phyloP scores from a whole-genome alignment of 2,113 vertebrate species.

The Cyanoderma ruficeps region DNA sequence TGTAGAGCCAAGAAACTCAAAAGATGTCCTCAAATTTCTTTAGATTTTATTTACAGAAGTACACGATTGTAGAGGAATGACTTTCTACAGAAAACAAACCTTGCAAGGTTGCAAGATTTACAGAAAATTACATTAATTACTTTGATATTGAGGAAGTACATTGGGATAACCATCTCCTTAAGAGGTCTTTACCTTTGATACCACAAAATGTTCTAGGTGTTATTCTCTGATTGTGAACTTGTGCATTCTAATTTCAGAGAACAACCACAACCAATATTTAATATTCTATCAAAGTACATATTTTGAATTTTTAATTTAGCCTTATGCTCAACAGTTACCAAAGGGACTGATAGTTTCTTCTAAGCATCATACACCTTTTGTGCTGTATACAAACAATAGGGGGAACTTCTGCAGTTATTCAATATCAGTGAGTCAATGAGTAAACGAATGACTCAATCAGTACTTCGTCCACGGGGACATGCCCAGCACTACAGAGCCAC shows the following conservation, averaged over 20 bases:
- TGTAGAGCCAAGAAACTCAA: background rate
- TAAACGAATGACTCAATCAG: background rate
- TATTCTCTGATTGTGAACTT: background rate
- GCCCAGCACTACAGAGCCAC: background rate
- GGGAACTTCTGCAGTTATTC: background rate
- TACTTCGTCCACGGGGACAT: rapidly evolving
- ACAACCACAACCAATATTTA: background rate
- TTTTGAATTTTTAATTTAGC: conserved; percentile 16
- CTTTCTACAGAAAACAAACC: background rate
- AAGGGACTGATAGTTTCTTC: background rate
- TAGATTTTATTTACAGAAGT: background rate
- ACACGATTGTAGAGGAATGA: background rate
- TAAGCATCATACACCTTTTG: background rate
- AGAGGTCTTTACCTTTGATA: background rate
- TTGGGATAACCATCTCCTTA: background rate
- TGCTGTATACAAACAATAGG: background rate
- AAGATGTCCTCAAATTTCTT: background rate
- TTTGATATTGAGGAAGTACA: background rate
- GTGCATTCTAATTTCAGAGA: background rate
- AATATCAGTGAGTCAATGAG: background rate
- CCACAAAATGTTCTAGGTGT: background rate
- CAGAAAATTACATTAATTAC: background rate
- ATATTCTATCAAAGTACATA: background rate
- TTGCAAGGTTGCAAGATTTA: background rate
- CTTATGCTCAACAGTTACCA: background rate